Conservation (phyloP, 2,888 invertebrate genomes). For the Metalampra italica region DNA sequence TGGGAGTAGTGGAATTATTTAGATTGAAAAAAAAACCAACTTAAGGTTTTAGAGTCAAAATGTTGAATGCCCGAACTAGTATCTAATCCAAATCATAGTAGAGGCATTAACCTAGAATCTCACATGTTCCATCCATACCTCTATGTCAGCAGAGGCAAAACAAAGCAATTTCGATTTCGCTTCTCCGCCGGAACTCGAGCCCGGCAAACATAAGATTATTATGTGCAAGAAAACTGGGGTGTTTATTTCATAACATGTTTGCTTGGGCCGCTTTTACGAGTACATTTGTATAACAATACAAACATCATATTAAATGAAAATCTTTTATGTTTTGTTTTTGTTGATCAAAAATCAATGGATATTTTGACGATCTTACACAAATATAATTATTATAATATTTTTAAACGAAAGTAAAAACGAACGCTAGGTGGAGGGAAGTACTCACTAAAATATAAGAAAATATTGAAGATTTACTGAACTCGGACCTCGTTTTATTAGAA, state of each 20-base stretch:
- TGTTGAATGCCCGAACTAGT: neutral
- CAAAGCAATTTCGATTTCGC: conserved; percentile 59
- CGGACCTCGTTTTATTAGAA: too few relatives aligned
- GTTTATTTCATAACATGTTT: conserved; percentile 52
- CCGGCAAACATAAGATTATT: conserved; percentile 58
- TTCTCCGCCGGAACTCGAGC: conserved; percentile 35
- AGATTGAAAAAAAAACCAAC: too few relatives aligned
- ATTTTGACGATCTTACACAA: too few relatives aligned
- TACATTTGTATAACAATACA: conserved; percentile 35
- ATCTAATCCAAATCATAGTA: conserved; percentile 10
- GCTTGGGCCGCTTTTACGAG: conserved; percentile 33
- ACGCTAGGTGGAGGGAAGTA: too few relatives aligned
- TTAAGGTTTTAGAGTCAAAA: too few relatives aligned
- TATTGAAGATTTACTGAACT: too few relatives aligned
- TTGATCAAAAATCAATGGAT: neutral
- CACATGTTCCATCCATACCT: conserved; percentile 16
- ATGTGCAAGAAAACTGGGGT: conserved; percentile 58
- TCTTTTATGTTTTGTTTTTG: conserved; percentile 7
- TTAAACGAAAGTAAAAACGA: too few relatives aligned
- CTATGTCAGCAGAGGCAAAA: conserved; percentile 44
- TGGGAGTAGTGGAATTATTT: too few relatives aligned
- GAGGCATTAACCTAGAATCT: conserved; percentile 26
- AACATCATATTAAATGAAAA: conserved; percentile 29
- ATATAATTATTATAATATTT: too few relatives aligned
- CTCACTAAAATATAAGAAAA: too few relatives aligned